These are phyloP conservation scores for Pseudocheirus occidentalis DNA, from an alignment of 2,797 vertebrate species.

Conservation along the genomic window DNA sequence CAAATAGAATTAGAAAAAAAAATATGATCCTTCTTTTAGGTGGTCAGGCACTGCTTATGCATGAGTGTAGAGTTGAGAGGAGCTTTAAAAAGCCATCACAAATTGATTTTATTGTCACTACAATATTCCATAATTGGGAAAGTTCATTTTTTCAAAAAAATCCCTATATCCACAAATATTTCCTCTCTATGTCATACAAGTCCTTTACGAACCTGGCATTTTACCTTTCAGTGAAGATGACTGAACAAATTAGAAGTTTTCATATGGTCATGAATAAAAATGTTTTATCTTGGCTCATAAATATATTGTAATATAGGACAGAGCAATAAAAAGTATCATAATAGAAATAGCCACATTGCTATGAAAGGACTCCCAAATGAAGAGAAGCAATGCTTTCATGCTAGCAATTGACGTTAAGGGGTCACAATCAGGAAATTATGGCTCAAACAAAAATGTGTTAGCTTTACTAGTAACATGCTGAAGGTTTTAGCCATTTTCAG, in stretches of 20 bases:
- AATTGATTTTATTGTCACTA: neutral
- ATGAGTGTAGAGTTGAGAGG: neutral
- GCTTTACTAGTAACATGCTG: neutral
- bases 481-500: neutral
- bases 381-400: neutral
- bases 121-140: neutral
- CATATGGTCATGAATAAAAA: constrained; percentile 30
- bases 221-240: neutral
- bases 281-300: constrained; percentile 14
- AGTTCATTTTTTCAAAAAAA: neutral
- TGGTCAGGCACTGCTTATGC: neutral
- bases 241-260: constrained; percentile 23
- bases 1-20: neutral
- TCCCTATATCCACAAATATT: neutral
- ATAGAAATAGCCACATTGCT: constrained; percentile 18
- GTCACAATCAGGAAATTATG: neutral
- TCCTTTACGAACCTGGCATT: neutral
- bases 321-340: constrained; percentile 12
- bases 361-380: constrained; percentile 1
- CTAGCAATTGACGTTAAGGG: constrained; percentile 11
- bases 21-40: neutral
- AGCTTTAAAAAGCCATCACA: constrained; percentile 37
- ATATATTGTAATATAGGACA: constrained; percentile 3
- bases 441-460: constrained; percentile 28
- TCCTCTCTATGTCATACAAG: neutral